Evolutionary conservation across 2,888 invertebrate genomes (phyloP).

Genomic region (Drosophila seclusa): DNA sequence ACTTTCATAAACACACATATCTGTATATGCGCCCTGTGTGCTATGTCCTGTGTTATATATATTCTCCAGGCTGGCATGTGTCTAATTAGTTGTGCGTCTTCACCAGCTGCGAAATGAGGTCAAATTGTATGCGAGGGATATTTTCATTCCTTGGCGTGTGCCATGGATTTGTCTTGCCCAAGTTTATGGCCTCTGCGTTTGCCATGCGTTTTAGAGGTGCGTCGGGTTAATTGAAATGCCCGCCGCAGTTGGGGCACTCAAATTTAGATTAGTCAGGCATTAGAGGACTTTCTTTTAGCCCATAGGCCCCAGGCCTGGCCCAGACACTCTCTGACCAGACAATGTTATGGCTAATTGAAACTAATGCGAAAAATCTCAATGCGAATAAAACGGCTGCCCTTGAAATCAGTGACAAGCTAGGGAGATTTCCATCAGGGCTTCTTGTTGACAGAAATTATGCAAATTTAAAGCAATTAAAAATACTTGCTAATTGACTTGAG

Average conservation of each 20-base stretch:
- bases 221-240: conserved; percentile 77
- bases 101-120: conserved; percentile 66
- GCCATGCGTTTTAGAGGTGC: conserved; percentile 60
- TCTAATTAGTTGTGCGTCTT: conserved; percentile 81
- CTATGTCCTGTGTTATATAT: conserved; percentile 10
- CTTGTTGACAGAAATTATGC: conserved; percentile 78
- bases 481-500: conserved; percentile 78
- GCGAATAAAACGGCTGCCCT: neutral
- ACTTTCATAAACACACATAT: conserved; percentile 62
- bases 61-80: conserved; percentile 61
- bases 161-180: conserved; percentile 68
- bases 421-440: conserved; percentile 18
- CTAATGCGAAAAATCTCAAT: conserved; percentile 66
- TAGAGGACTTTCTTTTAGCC: conserved; percentile 46
- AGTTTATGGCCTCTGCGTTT: conserved; percentile 45
- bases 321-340: conserved; percentile 31
- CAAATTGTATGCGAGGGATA: conserved; percentile 63
- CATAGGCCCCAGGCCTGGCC: conserved; percentile 5
- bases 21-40: conserved; percentile 21
- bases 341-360: conserved; percentile 67
- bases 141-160: conserved; percentile 58
- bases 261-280: conserved; percentile 63
- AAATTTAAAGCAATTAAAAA: conserved; percentile 79
- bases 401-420: neutral
- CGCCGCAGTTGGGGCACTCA: conserved; percentile 53